Evolutionary conservation across 2,888 invertebrate genomes (phyloP).

Genomic region (Drosophila mimica): DNA sequence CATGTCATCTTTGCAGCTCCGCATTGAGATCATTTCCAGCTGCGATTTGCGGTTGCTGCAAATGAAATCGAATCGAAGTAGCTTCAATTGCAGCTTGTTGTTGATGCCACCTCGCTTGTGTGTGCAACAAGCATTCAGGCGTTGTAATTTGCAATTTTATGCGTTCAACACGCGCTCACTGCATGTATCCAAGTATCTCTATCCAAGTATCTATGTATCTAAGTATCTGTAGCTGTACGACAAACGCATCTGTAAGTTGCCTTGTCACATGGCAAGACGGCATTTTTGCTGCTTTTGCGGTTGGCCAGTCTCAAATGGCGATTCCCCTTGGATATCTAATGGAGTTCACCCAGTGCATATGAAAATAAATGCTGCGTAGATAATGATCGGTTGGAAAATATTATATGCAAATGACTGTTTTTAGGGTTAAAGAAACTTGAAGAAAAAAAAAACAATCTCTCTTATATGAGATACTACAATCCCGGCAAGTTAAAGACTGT

Average conservation of each 20-base stretch:
- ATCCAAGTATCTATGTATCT: constrained; percentile 20
- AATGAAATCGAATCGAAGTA: constrained; percentile 75
- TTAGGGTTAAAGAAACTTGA: constrained; percentile 5
- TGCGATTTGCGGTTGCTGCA: constrained; percentile 59
- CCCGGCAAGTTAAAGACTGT: constrained; percentile 31
- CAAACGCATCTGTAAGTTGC: constrained; percentile 42
- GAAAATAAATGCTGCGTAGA: constrained; percentile 1
- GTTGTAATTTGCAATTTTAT: constrained; percentile 75
- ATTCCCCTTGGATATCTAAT: constrained; percentile 34
- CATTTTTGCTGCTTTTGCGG: constrained; percentile 59
- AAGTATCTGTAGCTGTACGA: constrained; percentile 36
- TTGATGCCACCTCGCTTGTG: constrained; percentile 51
- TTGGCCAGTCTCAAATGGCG: constrained; percentile 33
- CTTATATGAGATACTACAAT: neutral
- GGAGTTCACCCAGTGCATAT: constrained; percentile 11
- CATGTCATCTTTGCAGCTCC: constrained; percentile 21
- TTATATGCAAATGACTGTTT: constrained; percentile 13
- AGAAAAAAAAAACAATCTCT: neutral
- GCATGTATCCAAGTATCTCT: constrained; percentile 18
- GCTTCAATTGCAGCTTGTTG: constrained; percentile 18
- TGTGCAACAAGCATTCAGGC: constrained; percentile 63
- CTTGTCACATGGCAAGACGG: constrained; percentile 56
- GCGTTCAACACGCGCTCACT: constrained; percentile 67
- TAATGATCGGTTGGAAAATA: constrained; percentile 15
- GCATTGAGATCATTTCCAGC: constrained; percentile 28